Percentiles rank a stretch among this genome's conserved stretches.
Evolutionary conservation across 2,888 invertebrate genomes (phyloP).

Genomic region (Leucophora obtusa): DNA sequence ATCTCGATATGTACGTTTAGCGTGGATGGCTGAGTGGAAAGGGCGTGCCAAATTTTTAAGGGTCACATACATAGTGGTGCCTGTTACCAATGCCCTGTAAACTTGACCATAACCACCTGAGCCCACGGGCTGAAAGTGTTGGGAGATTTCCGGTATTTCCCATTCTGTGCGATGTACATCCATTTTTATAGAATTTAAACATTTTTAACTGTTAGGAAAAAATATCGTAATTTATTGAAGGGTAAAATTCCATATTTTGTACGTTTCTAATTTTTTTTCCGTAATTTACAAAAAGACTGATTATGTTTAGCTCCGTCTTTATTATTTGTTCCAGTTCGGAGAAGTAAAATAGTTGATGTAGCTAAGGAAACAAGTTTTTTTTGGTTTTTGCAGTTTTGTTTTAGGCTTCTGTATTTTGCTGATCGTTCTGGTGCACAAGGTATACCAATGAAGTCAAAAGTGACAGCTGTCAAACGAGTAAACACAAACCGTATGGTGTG

Average conservation of each 20-base stretch:
- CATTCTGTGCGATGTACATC: constrained; percentile 99
- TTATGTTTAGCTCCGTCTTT: constrained; percentile 70
- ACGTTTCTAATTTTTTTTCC: background rate
- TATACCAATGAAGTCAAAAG: too few species aligned
- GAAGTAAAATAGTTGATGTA: constrained; percentile 24
- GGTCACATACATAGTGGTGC: constrained; percentile 83
- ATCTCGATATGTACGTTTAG: constrained; percentile 98
- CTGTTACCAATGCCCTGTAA: constrained; percentile 72
- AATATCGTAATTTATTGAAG: too few species aligned
- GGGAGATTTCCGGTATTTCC: constrained; percentile 96
- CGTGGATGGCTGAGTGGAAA: constrained; percentile 98
- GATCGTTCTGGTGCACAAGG: too few species aligned
- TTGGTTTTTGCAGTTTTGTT: constrained; percentile 17
- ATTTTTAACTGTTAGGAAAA: too few species aligned
- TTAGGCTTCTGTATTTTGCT: too few species aligned
- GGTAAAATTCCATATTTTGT: too few species aligned
- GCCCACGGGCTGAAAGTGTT: constrained; percentile 94
- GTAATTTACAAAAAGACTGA: constrained; percentile 64
- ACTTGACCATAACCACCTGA: constrained; percentile 99
- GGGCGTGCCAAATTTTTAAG: constrained; percentile 94
- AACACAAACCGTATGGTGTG: too few species aligned
- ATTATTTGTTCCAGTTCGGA: constrained; percentile 22
- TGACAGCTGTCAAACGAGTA: too few species aligned
- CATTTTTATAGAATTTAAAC: constrained; percentile 88
- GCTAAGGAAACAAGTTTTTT: constrained; percentile 34